These are phyloP conservation scores for Morelia viridis DNA, from an alignment of 2,797 vertebrate species.

Conservation along the genomic window DNA sequence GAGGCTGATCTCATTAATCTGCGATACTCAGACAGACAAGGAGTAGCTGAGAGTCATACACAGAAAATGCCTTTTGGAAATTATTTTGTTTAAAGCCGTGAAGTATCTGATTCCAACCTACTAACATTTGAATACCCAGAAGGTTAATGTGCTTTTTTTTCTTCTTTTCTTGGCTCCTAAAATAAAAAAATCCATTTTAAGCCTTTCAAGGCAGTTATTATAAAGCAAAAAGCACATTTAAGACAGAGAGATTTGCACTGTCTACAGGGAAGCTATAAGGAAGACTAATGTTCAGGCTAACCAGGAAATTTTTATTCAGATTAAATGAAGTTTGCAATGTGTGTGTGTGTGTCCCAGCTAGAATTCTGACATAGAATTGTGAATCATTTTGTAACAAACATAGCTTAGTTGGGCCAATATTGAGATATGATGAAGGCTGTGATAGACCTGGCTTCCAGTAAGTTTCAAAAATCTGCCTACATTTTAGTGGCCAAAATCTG, in stretches of 20 bases:
- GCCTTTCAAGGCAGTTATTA: conserved; percentile 19
- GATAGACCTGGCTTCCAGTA: background rate
- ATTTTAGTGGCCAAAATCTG: background rate
- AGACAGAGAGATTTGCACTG: background rate
- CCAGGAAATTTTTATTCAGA: conserved; percentile 13
- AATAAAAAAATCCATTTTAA: background rate
- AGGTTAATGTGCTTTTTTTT: background rate
- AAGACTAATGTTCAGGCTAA: background rate
- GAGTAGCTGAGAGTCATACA: conserved; percentile 37
- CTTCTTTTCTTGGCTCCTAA: background rate
- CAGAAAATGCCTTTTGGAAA: conserved; percentile 7
- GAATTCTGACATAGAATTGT: background rate
- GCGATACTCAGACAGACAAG: conserved; percentile 47
- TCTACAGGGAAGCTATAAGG: background rate
- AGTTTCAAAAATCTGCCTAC: background rate
- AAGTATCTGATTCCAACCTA: background rate
- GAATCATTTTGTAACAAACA: background rate
- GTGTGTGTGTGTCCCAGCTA: background rate
- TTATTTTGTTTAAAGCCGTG: conserved; percentile 13
- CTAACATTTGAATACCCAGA: background rate
- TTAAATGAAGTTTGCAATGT: background rate
- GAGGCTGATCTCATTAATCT: conserved; percentile 60
- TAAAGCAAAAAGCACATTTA: conserved; percentile 22
- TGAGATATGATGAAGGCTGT: background rate
- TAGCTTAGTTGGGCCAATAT: background rate